Evolutionary conservation across 2,113 vertebrate species (phyloP), one percentile per base, ranked within the genome.

Genomic region (Suncus etruscus): DNA sequence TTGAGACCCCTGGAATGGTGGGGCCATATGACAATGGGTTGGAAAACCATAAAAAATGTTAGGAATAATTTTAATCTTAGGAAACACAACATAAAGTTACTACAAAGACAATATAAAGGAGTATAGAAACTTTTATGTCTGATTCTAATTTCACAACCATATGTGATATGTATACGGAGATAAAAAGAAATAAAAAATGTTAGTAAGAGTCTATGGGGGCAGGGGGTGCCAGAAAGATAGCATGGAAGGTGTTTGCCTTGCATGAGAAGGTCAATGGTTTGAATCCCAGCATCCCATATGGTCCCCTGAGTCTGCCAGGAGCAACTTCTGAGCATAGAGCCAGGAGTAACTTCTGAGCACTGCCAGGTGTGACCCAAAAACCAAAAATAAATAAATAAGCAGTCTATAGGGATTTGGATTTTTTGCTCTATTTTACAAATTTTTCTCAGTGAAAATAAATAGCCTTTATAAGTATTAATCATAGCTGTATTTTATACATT

Each of bases 41-140:
- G n/a, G 1, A 5, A 12, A 50, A 18, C 10, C 39, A 24, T 51
- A 15, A 90, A 79, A 90, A 54, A 77, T 51, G n/a, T 20, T 45
- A 83, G 8, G 3, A 82, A 61, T 39, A 74, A 73, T 66, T 68
- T 68, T 29, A 54, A 82, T 48, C 22, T 27, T 16, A 86, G 15
- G n/a, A 16, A 93, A 88, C 93, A 89, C 14, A 25, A 87, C 29
- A 70, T 82, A 87, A 87, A n/a, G 11, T 29, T 76, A 7, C 61
- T 81, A 74, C 54, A 76, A 78, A 87, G 25, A 84, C 1, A 83
- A 24, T 14, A 83, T 68, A 85, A 73, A 90, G 45, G 8, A 50
- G 6, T 15, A n/a, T 29, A 58, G 66, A 70, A 76, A 75, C n/a
- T 4, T 25, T 31, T 25, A 79, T 9, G 29, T 72, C 76, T 2